Conservation (phyloP, 1,140 invertebrate species). For the Macrocentrus cingulum region DNA sequence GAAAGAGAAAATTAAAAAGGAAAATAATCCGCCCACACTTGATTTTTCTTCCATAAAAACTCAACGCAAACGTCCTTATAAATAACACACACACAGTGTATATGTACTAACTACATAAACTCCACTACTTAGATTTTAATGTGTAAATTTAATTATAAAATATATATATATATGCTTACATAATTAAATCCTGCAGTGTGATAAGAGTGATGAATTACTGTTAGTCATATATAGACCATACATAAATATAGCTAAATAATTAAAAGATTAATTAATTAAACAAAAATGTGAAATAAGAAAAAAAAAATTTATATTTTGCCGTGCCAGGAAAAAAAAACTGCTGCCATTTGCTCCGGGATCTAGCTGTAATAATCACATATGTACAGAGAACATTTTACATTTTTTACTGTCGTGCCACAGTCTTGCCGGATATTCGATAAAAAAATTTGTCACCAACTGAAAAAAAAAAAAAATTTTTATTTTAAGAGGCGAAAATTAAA, state of each 20-base stretch:
- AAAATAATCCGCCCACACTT: too few species aligned
- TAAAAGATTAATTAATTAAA: constrained; percentile 21
- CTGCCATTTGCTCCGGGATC: constrained; percentile 41
- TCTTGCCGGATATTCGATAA: too few species aligned
- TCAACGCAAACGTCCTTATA: too few species aligned
- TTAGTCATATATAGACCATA: background rate
- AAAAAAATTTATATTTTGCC: constrained; percentile 41
- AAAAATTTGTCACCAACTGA: too few species aligned
- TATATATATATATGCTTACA: background rate
- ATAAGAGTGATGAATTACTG: background rate
- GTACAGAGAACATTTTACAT: constrained; percentile 35
- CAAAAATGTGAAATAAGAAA: background rate
- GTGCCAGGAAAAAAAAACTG: constrained; percentile 46
- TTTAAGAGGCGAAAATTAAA: too few species aligned
- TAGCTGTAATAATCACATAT: constrained; percentile 32
- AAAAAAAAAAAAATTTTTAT: too few species aligned
- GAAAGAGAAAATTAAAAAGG: too few species aligned
- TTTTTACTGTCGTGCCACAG: too few species aligned
- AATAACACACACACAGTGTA: background rate
- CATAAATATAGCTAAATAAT: background rate
- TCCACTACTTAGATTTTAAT: background rate
- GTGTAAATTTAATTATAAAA: background rate
- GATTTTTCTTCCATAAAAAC: too few species aligned
- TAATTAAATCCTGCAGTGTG: background rate
- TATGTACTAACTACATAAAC: background rate